Percentiles rank a stretch among this genome's conserved stretches.
These are phyloP conservation scores for Pararge aegeria DNA, from an alignment of 1,140 invertebrate genomes.

Conservation along the genomic window DNA sequence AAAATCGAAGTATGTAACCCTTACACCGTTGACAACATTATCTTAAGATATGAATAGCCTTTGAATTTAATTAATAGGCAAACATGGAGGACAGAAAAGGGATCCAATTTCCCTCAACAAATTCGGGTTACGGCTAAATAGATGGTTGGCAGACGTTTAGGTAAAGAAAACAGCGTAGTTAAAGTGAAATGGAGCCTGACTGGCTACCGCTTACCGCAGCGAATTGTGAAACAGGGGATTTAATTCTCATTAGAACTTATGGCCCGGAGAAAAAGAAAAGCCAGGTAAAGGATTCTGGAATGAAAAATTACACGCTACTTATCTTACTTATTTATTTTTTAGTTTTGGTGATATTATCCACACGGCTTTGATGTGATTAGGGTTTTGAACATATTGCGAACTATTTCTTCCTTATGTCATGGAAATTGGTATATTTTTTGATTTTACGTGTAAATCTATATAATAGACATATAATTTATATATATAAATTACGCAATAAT, in stretches of 20 bases:
- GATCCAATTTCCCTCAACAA: constrained; percentile 36
- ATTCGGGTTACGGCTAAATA: constrained; percentile 33
- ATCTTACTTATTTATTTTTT: too few species aligned
- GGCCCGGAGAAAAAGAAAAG: not conserved
- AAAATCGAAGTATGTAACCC: not conserved
- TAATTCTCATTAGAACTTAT: constrained; percentile 30
- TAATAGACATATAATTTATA: too few species aligned
- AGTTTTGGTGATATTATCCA: not conserved
- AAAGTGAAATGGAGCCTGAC: constrained; percentile 33
- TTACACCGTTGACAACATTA: not conserved
- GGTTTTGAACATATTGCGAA: too few species aligned
- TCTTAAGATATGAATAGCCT: constrained; percentile 3
- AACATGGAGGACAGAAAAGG: constrained; percentile 17
- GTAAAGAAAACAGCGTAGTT: constrained; percentile 34
- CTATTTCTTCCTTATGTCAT: too few species aligned
- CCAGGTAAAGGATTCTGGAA: not conserved
- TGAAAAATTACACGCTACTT: constrained; percentile 1
- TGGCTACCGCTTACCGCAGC: constrained; percentile 20
- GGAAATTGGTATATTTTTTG: too few species aligned
- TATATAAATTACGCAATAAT: too few species aligned
- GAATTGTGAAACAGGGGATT: constrained; percentile 26
- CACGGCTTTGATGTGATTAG: too few species aligned
- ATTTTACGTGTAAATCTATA: too few species aligned
- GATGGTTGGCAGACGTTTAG: constrained; percentile 26
- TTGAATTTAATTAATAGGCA: not conserved